Conservation (phyloP, 2,888 invertebrate species). For the Busseola fusca region DNA sequence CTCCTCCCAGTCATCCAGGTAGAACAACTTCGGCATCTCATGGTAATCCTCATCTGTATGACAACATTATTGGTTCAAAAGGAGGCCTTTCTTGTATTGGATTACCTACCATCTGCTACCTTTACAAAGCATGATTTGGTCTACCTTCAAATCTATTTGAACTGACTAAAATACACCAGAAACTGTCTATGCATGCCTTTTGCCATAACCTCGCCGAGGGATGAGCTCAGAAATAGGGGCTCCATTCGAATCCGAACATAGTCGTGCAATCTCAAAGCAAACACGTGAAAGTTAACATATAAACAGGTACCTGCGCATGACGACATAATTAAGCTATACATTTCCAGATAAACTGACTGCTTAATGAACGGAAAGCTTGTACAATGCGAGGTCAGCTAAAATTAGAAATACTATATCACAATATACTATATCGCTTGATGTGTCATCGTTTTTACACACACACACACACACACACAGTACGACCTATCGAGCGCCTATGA, state of each 20-base stretch:
- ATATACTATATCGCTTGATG: too few species aligned
- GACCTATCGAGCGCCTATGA: neutral
- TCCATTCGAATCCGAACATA: neutral
- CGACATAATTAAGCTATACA: too few species aligned
- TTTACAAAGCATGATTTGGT: neutral
- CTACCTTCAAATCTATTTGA: neutral
- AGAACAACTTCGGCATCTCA: constrained; percentile 73
- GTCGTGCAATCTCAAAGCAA: neutral
- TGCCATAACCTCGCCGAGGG: too few species aligned
- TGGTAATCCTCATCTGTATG: constrained; percentile 69
- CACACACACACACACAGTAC: neutral
- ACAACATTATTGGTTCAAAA: neutral
- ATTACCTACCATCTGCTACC: too few species aligned
- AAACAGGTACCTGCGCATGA: too few species aligned
- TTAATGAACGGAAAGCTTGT: too few species aligned
- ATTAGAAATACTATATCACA: too few species aligned
- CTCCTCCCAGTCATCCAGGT: constrained; percentile 74
- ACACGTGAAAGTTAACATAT: neutral
- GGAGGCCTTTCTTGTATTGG: neutral
- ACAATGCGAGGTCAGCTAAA: too few species aligned
- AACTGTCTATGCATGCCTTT: neutral
- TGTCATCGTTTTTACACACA: too few species aligned
- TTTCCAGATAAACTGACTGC: too few species aligned
- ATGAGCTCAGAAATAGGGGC: neutral
- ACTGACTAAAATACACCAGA: neutral